Evolutionary conservation across 2,888 invertebrate genomes (phyloP), one percentile per base, ranked within the genome.

Genomic region (Tiliacea aurago): DNA sequence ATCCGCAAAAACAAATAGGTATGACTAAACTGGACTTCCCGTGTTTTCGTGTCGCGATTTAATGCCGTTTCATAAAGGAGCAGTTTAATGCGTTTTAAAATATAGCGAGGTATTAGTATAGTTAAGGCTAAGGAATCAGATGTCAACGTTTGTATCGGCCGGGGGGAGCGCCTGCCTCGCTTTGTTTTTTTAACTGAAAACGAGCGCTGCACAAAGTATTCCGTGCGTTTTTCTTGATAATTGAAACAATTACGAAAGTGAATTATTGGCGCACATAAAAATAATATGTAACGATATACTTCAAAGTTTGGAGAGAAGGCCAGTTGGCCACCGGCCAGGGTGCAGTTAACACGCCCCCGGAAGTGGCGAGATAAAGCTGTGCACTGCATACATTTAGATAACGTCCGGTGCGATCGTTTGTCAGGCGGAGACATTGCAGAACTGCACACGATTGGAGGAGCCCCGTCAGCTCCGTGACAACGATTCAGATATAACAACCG

Each of bases 301-400:
- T 88, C 86, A 86, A 88, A 87, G 89, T 88, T 89, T 68, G 84
- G 80, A 90, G 91, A 90, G 91, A 90, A 90, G 91, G 95, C 94
- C 94, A 93, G 89, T 91, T 95, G 95, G 95, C 93, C 53, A 55
- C 37, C 47, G 45, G 91, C 95, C 95, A 95, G 92, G 83, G 89
- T 88, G 90, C 90, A 89, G 84, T 87, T 83, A 86, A 85, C 90
- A 90, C 88, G 88, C 89, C 92, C 88, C 94, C 94, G 95, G 95
- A 95, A 94, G 93, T 87, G 76, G 81, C 68, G 83, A 86, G 90
- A 89, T 90, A 90, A 88, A 88, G 87, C 86, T 87, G 76, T 79
- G 81, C 78, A 76, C 78, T 84, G 86, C 84, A 88, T 85, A 88
- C 84, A 87, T 64, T 87, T 85, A 89, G 90, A 88, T 90, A 90